These are phyloP conservation scores for Drosophila bocqueti DNA, from an alignment of 1,140 invertebrate species.

Conservation along the genomic window DNA sequence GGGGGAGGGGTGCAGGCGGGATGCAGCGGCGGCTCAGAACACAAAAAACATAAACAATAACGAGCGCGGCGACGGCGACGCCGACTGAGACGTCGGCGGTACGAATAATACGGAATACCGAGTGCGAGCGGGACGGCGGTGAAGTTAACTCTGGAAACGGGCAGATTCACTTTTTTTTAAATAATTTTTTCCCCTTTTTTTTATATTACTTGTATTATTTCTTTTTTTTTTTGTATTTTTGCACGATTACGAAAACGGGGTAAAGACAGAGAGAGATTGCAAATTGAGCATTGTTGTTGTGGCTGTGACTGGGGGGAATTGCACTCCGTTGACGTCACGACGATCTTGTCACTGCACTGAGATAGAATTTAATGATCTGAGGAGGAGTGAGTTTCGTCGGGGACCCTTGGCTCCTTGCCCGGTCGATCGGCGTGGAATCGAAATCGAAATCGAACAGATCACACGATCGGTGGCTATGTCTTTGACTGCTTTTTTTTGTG, in stretches of 20 bases:
- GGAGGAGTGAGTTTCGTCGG: constrained; percentile 6
- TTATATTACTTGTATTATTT: constrained; percentile 2
- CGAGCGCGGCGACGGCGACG: constrained; percentile 55
- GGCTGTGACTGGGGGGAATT: constrained; percentile 7
- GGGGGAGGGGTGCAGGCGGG: constrained; percentile 10
- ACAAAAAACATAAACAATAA: constrained; percentile 81
- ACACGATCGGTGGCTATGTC: constrained; percentile 30
- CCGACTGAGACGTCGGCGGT: constrained; percentile 33
- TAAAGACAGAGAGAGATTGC: constrained; percentile 49
- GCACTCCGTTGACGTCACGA: constrained; percentile 44
- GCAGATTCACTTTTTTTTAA: constrained; percentile 74
- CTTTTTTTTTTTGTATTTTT: constrained; percentile 28
- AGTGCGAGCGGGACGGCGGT: constrained; percentile 64
- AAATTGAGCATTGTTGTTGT: constrained; percentile 62
- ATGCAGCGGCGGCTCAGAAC: constrained; percentile 62
- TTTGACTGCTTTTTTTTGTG: constrained; percentile 70
- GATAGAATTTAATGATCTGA: constrained; percentile 40
- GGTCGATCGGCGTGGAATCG: not conserved
- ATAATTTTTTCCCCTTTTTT: constrained; percentile 48
- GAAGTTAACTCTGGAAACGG: constrained; percentile 47
- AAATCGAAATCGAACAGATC: constrained; percentile 12
- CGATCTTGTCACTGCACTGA: constrained; percentile 56
- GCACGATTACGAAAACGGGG: constrained; percentile 74
- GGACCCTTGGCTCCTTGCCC: constrained; percentile 21
- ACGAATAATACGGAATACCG: constrained; percentile 36